A percentile compares a stretch with the other conserved stretches of the same genome.
phyloP scores from a whole-genome alignment of 2,113 vertebrate species.

The Salvator merianae region DNA sequence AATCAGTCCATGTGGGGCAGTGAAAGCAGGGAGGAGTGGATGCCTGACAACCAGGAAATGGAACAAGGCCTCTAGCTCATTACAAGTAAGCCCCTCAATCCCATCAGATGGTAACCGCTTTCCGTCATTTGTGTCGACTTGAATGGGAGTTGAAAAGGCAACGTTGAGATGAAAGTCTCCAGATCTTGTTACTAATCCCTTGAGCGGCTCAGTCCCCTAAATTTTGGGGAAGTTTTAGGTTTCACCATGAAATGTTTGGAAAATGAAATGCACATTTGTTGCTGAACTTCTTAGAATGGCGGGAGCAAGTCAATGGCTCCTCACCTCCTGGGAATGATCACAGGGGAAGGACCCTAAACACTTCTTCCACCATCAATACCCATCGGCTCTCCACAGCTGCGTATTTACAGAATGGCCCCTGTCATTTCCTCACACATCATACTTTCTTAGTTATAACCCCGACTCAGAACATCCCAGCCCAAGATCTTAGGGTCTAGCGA shows the following conservation, averaged over 20 bases:
- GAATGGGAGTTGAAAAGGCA: conserved; percentile 70
- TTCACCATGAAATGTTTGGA: conserved; percentile 72
- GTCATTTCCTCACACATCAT: neutral
- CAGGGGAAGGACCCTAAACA: neutral
- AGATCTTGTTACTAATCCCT: conserved; percentile 73
- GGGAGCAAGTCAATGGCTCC: conserved; percentile 45
- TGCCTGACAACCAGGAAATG: conserved; percentile 67
- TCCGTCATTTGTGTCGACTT: conserved; percentile 58
- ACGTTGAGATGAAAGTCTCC: conserved; percentile 68
- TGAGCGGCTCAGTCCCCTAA: conserved; percentile 66
- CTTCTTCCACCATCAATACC: neutral
- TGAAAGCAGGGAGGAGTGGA: conserved; percentile 39
- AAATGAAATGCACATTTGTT: conserved; percentile 74
- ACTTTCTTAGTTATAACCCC: neutral
- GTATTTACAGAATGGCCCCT: neutral
- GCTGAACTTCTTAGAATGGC: conserved; percentile 54
- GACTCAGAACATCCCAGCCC: neutral
- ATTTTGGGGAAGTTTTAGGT: conserved; percentile 72
- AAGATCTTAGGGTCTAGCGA: neutral
- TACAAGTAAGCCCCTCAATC: conserved; percentile 42
- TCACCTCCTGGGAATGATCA: conserved; percentile 23
- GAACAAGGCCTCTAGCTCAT: conserved; percentile 56
- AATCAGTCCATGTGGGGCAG: neutral
- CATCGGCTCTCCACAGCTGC: neutral
- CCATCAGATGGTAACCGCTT: conserved; percentile 69